Evolutionary conservation across 2,113 vertebrate species (phyloP).

Genomic region (Himantopus leucocephalus): DNA sequence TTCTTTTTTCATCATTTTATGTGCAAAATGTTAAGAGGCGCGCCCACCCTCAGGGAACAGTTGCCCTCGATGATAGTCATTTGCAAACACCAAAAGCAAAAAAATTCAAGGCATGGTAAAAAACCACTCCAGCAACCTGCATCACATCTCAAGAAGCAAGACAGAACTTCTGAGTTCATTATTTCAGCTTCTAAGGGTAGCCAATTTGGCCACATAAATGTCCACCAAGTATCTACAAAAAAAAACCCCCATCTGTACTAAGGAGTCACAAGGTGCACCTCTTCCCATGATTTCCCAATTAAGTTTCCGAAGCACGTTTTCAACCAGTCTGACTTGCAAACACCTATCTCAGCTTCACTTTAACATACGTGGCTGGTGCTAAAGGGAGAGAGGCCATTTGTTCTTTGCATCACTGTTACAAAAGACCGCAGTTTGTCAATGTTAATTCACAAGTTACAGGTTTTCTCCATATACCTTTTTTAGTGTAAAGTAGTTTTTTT

Average conservation of each 20-base stretch:
- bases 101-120: accelerated
- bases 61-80: accelerated
- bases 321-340: background rate
- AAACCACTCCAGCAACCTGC: too few relatives aligned
- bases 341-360: background rate
- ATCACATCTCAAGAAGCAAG: background rate
- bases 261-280: background rate
- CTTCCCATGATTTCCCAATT: accelerated
- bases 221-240: background rate
- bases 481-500: background rate
- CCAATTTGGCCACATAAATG: too few relatives aligned
- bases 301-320: background rate
- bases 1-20: background rate
- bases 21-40: background rate
- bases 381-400: accelerated
- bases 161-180: too few relatives aligned
- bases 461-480: background rate
- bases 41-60: background rate
- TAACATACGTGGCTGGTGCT: accelerated
- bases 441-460: accelerated
- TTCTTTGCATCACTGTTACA: background rate
- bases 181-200: background rate
- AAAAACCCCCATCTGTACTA: background rate
- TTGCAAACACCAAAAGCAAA: accelerated
- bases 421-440: background rate